Base-by-base conservation (phyloP, 2,797 vertebrate genomes). In the Oceanodroma leucorhoa region DNA sequence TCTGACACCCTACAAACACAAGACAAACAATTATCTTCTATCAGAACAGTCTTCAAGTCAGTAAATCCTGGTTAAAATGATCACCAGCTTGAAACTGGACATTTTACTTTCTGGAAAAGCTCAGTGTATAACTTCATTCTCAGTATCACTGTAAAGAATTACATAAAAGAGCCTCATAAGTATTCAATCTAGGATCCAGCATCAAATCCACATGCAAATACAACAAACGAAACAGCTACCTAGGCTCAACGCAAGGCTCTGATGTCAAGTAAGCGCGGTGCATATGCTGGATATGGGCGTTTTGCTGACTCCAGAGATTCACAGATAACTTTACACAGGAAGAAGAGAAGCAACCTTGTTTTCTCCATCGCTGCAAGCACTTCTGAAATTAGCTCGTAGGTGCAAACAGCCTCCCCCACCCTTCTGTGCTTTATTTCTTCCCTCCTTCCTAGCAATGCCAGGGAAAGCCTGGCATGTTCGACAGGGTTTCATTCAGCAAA, bases 401-500 rank as follows among this genome's bases (percentile, higher is more conserved):
- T 96, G 90, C 81, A 82, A 94, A 83, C 34, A 92, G 60, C 90
- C 91, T 95, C 93, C 94, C 43, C 77, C 93, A 89, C 24, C 66
- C 88, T 95, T 94, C 86, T 87, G 86, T 54, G 57, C 71, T 92
- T 87, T 70, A 70, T 57, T 85, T 75, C 94, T 89, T 93, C 60
- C 64, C 50, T 90, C 50, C 60, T 73, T 95, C 83, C 67, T 41
- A 87, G 89, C 78, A 93, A 71, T 34, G 26, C 71, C 55, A 43
- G 53, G 57, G 77, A 77, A 43, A 87, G 41, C 67, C 53, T 83
- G 71, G 54, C 45, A 57, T 71, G 53, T 75, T 95, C 6, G 0
- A 9, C 15, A 36, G 45, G 48, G 41, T 79, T 93, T 83, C 57
- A 54, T 57, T 87, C 87, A 95, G 83, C 86, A 86, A 61, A 82